Conservation (phyloP, 2,113 vertebrate genomes). For the Neolamprologus tretocephalus region DNA sequence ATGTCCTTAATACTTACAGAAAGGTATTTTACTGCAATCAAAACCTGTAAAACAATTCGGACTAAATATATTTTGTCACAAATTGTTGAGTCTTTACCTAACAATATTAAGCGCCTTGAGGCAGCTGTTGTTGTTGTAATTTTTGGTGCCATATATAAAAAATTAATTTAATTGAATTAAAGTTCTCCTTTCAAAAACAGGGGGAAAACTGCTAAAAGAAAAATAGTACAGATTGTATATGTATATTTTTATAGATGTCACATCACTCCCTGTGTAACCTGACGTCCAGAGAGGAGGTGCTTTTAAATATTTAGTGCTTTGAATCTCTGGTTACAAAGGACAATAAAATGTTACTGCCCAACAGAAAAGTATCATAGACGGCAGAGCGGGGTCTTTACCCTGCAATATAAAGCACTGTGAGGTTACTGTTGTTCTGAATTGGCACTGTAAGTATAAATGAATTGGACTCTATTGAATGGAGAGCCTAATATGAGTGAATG, state of each 20-base stretch:
- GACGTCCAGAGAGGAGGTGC: background rate
- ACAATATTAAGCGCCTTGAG: fast-evolving
- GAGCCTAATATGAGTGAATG: too few relatives aligned
- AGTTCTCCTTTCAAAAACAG: background rate
- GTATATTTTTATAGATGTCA: background rate
- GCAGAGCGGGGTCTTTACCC: background rate
- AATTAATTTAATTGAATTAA: fast-evolving
- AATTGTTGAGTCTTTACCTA: background rate
- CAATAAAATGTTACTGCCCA: background rate
- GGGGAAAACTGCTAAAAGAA: background rate
- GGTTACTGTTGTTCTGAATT: background rate
- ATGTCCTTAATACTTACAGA: background rate
- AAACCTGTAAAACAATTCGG: fast-evolving
- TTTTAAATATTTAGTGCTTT: background rate
- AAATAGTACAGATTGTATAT: background rate
- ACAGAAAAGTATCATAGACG: background rate
- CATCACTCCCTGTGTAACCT: background rate
- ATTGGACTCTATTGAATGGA: fast-evolving
- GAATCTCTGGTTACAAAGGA: background rate
- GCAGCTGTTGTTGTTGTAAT: background rate
- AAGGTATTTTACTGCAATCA: background rate
- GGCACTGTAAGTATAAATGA: background rate
- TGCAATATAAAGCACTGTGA: background rate
- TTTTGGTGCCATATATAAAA: background rate
- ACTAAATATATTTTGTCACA: background rate